Evolutionary conservation across 2,113 vertebrate species (phyloP), one percentile per base, ranked within the genome.

Genomic region (Platysteira castanea): DNA sequence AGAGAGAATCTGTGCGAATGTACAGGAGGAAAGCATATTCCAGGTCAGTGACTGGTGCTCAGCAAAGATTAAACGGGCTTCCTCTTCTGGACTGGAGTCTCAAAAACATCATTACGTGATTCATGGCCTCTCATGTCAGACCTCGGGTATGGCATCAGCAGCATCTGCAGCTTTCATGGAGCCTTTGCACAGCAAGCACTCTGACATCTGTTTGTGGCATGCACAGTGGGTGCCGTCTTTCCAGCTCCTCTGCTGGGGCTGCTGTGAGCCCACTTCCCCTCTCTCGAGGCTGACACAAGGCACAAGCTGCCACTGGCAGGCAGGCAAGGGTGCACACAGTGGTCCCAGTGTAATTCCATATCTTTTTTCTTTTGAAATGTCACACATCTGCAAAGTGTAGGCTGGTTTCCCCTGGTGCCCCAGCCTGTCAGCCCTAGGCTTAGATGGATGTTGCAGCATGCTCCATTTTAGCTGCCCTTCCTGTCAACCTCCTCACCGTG

Each of bases 121-220:
- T 84, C 90, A 82, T 5, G 84, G 87, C 69, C 77, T 56, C 91
- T 93, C 92, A 69, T 92, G 89, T 87, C 87, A 94, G 92, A 37
- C 44, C 63, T 17, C 9, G 77, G 50, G 30, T 41, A 81, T 47
- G 65, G 84, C 92, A 94, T 77, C 84, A 70, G 84, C 89, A 84
- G 69, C 93, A 95, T 87, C 92, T 95, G 92, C 52, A 89, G 93
- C 90, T 97, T 76, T 87, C 93, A 39, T 81, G 93, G 77, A 84
- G 89, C 73, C 70, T 80, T 61, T 46, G 77, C 84, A 84, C 84
- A 78, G 84, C 92, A 17, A 91, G 56, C 52, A 4, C 56, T 74
- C 84, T 73, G 39, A 94, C 95, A 93, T 97, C 87, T 95, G 96
- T 74, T 91, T 87, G 90, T 82, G 84, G 93, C 84, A n/a, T 84